A percentile compares a stretch with the other conserved stretches of the same genome.
These are phyloP conservation scores for Hylaeus volcanicus DNA, from an alignment of 1,140 invertebrate species.

Conservation along the genomic window DNA sequence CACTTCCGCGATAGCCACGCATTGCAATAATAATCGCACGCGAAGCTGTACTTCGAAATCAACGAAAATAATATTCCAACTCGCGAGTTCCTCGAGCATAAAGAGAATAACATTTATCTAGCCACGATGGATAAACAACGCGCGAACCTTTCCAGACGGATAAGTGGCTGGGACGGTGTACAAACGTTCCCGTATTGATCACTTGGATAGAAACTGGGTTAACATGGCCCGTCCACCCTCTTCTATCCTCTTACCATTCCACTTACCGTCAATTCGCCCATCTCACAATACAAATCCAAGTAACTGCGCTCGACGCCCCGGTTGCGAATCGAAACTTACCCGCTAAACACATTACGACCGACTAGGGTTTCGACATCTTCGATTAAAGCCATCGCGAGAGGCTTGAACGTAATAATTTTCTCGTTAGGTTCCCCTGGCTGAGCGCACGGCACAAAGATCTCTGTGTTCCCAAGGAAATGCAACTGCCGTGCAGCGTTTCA, in stretches of 20 bases:
- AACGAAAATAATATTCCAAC: slow-evolving; percentile 6
- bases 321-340: slow-evolving; percentile 30
- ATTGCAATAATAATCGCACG: neutral
- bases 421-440: neutral
- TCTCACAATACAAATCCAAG: slow-evolving; percentile 58
- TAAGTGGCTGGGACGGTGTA: slow-evolving; percentile 65
- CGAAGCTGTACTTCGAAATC: neutral
- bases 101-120: slow-evolving; percentile 46
- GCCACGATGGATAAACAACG: slow-evolving; percentile 31
- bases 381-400: slow-evolving; percentile 27
- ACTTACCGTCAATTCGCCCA: slow-evolving; percentile 58
- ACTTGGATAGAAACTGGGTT: slow-evolving; percentile 71
- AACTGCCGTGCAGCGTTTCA: neutral
- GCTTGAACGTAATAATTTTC: slow-evolving; percentile 29
- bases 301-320: slow-evolving; percentile 41
- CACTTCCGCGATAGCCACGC: no score
- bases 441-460: neutral
- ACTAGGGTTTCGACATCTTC: slow-evolving; percentile 32
- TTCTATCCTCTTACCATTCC: slow-evolving; percentile 59
- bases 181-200: slow-evolving; percentile 70
- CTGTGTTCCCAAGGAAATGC: neutral
- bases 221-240: slow-evolving; percentile 63
- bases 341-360: slow-evolving; percentile 42
- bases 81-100: neutral
- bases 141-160: slow-evolving; percentile 60